Conservation (phyloP, 2,113 vertebrate species). For the Opisthocomus hoazin region DNA sequence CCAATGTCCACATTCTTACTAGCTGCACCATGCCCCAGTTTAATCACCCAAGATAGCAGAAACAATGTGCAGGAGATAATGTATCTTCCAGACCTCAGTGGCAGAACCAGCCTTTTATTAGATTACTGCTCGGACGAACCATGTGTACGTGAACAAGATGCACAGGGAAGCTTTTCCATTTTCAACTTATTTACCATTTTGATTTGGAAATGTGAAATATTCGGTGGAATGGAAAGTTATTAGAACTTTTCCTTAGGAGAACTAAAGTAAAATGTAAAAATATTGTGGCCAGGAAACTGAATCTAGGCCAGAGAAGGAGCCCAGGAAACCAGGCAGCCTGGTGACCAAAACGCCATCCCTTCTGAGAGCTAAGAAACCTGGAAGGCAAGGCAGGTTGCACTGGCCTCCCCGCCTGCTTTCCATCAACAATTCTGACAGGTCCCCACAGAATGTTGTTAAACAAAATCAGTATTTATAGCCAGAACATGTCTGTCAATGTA, state of each 20-base stretch:
- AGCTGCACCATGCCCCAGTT: not conserved
- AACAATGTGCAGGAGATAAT: not conserved
- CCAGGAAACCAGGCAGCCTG: not conserved
- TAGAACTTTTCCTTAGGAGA: not conserved
- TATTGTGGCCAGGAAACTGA: not conserved
- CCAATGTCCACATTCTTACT: not conserved
- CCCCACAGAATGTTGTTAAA: not conserved
- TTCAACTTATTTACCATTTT: not conserved
- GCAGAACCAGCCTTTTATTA: not conserved
- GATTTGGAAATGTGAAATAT: not conserved
- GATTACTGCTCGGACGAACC: not conserved
- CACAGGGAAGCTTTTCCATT: not conserved
- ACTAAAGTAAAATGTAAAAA: not conserved
- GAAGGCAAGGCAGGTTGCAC: not conserved
- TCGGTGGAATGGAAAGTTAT: not conserved
- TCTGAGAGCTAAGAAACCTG: not conserved
- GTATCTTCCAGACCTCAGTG: not conserved
- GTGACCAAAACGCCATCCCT: not conserved
- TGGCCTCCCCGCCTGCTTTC: not conserved
- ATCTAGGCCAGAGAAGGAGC: not conserved
- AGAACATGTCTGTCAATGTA: slow-evolving; percentile 5
- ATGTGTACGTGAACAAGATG: not conserved
- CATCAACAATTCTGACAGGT: not conserved
- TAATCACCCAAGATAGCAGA: not conserved
- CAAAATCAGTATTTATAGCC: not conserved